phyloP scores from a whole-genome alignment of 2,888 invertebrate species.

The Ditula angustiorana region DNA sequence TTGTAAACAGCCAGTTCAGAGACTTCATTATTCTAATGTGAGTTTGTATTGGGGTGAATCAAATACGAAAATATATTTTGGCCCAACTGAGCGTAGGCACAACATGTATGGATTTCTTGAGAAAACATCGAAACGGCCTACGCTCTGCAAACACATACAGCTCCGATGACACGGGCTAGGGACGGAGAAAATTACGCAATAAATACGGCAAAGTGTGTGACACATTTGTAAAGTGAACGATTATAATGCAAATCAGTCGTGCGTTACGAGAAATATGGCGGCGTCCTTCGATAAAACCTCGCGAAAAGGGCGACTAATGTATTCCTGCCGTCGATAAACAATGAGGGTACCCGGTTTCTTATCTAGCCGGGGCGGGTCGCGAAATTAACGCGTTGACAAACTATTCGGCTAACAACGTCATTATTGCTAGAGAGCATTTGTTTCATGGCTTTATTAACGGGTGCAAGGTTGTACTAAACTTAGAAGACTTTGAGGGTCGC shows the following conservation, averaged over 20 bases:
- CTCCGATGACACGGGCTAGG: background rate
- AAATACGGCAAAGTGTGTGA: conserved; percentile 48
- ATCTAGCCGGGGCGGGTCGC: conserved; percentile 49
- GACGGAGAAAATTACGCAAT: conserved; percentile 43
- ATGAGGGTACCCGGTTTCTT: conserved; percentile 52
- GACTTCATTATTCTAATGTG: background rate
- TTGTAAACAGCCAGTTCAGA: background rate
- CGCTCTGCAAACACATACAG: background rate
- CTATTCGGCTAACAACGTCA: conserved; percentile 37
- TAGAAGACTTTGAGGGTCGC: too few species aligned
- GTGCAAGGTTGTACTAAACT: too few species aligned
- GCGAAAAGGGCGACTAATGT: conserved; percentile 51
- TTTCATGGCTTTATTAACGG: background rate
- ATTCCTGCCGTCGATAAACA: conserved; percentile 53
- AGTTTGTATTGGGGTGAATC: background rate
- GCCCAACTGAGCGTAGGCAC: background rate
- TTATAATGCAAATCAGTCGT: conserved; percentile 62
- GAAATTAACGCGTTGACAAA: conserved; percentile 53
- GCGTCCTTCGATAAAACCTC: conserved; percentile 46
- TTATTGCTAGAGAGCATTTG: background rate
- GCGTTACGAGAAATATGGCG: conserved; percentile 43
- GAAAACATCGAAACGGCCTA: background rate
- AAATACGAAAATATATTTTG: background rate
- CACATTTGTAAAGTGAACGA: conserved; percentile 53
- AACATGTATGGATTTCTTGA: background rate